phyloP scores from a whole-genome alignment of 2,797 vertebrate species.

The Phrynocephalus guinanensis region DNA sequence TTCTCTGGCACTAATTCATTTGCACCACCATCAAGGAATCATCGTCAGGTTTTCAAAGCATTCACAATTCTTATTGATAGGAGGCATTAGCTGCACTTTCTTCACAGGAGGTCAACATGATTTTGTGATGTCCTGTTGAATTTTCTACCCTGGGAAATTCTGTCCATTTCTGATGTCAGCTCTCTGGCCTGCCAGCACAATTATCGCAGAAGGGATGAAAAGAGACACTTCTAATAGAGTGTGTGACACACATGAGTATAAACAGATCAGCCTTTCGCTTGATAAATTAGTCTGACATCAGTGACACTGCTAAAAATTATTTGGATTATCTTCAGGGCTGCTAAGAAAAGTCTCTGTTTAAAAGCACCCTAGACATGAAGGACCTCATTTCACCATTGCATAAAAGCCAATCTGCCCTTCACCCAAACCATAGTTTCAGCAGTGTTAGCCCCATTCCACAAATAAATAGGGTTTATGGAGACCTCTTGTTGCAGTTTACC shows the following conservation, averaged over 20 bases:
- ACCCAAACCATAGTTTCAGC: neutral
- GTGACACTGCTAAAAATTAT: neutral
- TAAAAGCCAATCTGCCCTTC: neutral
- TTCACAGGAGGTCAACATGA: conserved; percentile 57
- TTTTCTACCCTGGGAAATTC: conserved; percentile 64
- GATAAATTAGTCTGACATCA: conserved; percentile 9
- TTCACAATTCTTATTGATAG: conserved; percentile 59
- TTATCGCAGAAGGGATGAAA: conserved; percentile 23
- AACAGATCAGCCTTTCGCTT: conserved; percentile 21
- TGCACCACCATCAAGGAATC: conserved; percentile 51
- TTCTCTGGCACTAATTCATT: conserved; percentile 71
- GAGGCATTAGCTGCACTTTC: conserved; percentile 52
- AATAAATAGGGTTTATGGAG: neutral
- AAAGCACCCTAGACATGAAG: neutral
- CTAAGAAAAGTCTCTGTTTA: neutral
- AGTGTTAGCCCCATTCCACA: neutral
- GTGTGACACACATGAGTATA: conserved; percentile 13
- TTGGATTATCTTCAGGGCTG: conserved; percentile 10
- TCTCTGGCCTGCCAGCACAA: neutral
- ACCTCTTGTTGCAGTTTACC: too few species aligned
- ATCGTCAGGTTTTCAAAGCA: conserved; percentile 40
- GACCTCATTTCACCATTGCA: neutral
- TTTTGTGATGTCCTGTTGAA: conserved; percentile 65
- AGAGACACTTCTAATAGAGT: conserved; percentile 10
- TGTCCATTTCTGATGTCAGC: conserved; percentile 39